Percentiles rank a stretch among this genome's conserved stretches.
These are phyloP conservation scores for Drosophila orena DNA, from an alignment of 1,140 invertebrate genomes.

Conservation along the genomic window DNA sequence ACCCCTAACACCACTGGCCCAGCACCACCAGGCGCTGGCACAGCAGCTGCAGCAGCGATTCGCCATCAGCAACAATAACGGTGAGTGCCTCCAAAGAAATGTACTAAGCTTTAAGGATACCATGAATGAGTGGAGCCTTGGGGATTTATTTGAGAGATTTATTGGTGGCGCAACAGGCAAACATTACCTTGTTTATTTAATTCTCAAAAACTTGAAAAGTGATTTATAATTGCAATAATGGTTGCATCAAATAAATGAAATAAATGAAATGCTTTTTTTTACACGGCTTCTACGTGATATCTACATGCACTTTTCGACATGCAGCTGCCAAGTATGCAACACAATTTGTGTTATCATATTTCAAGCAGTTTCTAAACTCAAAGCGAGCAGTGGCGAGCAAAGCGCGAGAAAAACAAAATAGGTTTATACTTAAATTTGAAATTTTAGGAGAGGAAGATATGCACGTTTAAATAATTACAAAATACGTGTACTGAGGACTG, in stretches of 20 bases:
- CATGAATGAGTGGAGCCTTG: neutral
- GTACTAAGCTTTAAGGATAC: neutral
- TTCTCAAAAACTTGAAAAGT: no score
- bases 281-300: neutral
- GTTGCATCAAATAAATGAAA: neutral
- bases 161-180: neutral
- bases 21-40: slow-evolving; percentile 84
- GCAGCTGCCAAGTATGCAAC: slow-evolving; percentile 6
- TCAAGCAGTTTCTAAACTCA: neutral
- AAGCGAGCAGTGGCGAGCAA: no score
- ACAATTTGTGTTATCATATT: neutral
- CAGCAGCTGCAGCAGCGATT: slow-evolving; percentile 84
- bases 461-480: neutral
- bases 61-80: slow-evolving; percentile 85
- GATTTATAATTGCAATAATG: no score
- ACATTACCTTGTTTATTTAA: no score
- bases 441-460: neutral
- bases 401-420: neutral
- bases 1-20: slow-evolving; percentile 76
- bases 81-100: slow-evolving; percentile 56
- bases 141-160: neutral
- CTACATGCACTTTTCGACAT: neutral
- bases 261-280: neutral
- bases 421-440: neutral
- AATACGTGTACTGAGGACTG: neutral